Evolutionary conservation across 2,113 vertebrate species (phyloP).

Genomic region (Pangasianodon hypophthalmus): DNA sequence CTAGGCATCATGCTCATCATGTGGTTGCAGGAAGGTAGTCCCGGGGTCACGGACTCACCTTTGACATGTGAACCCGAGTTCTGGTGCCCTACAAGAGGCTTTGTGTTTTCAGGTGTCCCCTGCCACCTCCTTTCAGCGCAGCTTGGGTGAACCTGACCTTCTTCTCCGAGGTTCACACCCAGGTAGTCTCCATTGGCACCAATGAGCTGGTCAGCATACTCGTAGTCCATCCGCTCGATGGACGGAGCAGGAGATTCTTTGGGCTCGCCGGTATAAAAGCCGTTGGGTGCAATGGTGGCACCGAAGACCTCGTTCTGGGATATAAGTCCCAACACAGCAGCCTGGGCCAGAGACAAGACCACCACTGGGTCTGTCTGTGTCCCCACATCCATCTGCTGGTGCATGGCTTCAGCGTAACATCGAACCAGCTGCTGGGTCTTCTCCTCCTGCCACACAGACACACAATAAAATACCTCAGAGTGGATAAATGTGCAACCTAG

Average conservation of each 20-base stretch:
- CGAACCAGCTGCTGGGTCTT: slow-evolving; percentile 60
- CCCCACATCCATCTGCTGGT: slow-evolving; percentile 81
- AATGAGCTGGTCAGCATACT: slow-evolving; percentile 77
- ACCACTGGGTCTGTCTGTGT: slow-evolving; percentile 97
- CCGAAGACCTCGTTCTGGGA: slow-evolving; percentile 94
- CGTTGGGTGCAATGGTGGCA: slow-evolving; percentile 85
- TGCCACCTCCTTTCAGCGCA: slow-evolving; percentile 73
- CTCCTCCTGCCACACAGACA: slow-evolving; percentile 37
- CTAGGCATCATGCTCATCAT: slow-evolving; percentile 71
- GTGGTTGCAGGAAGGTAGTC: slow-evolving; percentile 71
- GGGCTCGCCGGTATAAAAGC: slow-evolving; percentile 83
- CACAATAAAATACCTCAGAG: background rate
- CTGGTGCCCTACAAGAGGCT: slow-evolving; percentile 64
- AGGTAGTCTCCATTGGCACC: slow-evolving; percentile 80
- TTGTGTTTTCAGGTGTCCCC: slow-evolving; percentile 65
- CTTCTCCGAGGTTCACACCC: slow-evolving; percentile 59
- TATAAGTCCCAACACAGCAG: slow-evolving; percentile 90
- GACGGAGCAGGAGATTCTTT: slow-evolving; percentile 68
- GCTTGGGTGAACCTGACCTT: slow-evolving; percentile 73
- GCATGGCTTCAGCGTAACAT: slow-evolving; percentile 55
- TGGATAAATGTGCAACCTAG: background rate
- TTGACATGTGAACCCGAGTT: slow-evolving; percentile 66
- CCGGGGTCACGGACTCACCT: slow-evolving; percentile 67
- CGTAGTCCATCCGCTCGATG: slow-evolving; percentile 72
- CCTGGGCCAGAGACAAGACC: slow-evolving; percentile 94